Percentiles rank a stretch among this genome's conserved stretches.
phyloP scores from a whole-genome alignment of 2,113 vertebrate species.

The Actenoides hombroni region DNA sequence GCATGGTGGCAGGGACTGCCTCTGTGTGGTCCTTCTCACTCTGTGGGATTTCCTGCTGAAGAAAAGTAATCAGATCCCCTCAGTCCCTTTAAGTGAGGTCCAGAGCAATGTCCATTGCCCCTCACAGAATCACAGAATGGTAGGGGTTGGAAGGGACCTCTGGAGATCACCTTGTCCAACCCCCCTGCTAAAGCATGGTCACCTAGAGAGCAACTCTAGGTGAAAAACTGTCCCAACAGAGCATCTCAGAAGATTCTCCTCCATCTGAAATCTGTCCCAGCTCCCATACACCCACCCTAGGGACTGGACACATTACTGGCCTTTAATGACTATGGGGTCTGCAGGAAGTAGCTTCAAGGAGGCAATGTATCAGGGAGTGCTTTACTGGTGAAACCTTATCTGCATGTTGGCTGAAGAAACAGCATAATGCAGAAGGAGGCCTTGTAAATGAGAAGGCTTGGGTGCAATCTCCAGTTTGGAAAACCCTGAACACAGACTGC shows the following conservation, averaged over 20 bases:
- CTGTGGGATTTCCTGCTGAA: neutral
- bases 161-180: neutral
- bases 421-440: neutral
- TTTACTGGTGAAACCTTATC: neutral
- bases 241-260: neutral
- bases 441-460: neutral
- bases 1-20: neutral
- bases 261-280: neutral
- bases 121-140: neutral
- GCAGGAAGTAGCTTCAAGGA: neutral
- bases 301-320: neutral
- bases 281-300: neutral
- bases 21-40: neutral
- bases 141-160: neutral
- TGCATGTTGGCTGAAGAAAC: neutral
- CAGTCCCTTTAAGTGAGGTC: neutral
- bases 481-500: neutral
- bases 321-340: neutral
- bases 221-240: neutral
- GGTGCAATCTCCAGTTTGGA: neutral
- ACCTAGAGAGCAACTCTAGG: neutral
- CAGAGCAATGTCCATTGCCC: neutral
- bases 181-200: neutral
- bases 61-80: neutral
- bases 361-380: neutral